Conservation (phyloP, 2,888 invertebrate species). For the Protonemura montana region DNA sequence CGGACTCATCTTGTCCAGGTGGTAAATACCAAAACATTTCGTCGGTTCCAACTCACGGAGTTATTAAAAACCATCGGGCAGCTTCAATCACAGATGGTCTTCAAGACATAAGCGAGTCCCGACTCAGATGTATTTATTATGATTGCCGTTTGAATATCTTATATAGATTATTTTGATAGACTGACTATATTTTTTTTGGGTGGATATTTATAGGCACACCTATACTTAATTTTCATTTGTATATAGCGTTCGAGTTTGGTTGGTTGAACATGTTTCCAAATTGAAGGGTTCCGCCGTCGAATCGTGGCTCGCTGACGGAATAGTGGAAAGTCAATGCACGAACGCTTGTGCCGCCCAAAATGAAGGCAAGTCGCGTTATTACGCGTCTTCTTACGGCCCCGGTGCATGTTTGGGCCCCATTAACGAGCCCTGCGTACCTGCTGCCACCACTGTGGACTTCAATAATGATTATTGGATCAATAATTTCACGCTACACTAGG, state of each 20-base stretch:
- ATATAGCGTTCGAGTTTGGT: neutral
- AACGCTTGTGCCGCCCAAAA: constrained; percentile 8
- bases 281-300: constrained; percentile 43
- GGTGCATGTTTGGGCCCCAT: neutral
- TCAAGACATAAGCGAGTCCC: constrained; percentile 14
- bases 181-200: constrained; percentile 40
- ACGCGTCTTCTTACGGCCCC: neutral
- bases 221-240: constrained; percentile 42
- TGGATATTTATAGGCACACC: constrained; percentile 40
- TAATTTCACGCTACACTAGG: constrained; percentile 12
- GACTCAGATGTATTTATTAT: constrained; percentile 31
- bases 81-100: constrained; percentile 23
- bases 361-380: constrained; percentile 10
- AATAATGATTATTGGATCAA: constrained; percentile 15
- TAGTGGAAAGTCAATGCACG: neutral
- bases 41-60: neutral
- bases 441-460: neutral
- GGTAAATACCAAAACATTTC: neutral
- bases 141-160: constrained; percentile 39
- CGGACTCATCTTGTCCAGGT: neutral
- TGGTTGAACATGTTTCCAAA: constrained; percentile 36
- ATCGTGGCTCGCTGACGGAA: constrained; percentile 35
- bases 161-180: constrained; percentile 39
- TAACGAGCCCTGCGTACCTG: neutral
- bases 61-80: neutral